Percentiles rank a stretch among this genome's conserved stretches.
Evolutionary conservation across 2,113 vertebrate genomes (phyloP).

Genomic region (Lophotis ruficrista): DNA sequence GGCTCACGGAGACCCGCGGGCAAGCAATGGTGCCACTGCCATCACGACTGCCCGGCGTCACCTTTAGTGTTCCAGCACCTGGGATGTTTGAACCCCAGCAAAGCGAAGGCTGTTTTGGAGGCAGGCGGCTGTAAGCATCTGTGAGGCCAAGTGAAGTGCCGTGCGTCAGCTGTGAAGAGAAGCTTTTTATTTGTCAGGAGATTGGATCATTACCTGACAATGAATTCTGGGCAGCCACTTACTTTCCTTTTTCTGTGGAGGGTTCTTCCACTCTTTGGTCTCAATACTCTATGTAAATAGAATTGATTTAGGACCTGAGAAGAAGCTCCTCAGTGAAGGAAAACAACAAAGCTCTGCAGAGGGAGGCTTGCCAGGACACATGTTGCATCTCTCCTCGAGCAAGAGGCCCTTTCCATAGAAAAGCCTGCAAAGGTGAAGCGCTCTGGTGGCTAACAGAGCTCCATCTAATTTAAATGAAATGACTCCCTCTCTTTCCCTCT

Average conservation of each 20-base stretch:
- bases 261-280: neutral
- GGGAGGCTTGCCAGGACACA: neutral
- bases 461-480: neutral
- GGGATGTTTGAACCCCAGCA: neutral
- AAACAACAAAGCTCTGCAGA: neutral
- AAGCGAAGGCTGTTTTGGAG: neutral
- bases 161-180: neutral
- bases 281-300: conserved; percentile 4
- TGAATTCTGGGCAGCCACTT: neutral
- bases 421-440: neutral
- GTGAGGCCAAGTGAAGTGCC: fast-evolving
- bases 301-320: neutral
- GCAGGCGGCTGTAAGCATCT: neutral
- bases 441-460: neutral
- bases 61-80: fast-evolving
- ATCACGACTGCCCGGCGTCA: fast-evolving
- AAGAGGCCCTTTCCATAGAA: neutral
- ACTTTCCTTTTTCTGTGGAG: neutral
- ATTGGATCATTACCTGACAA: neutral
- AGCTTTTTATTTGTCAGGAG: neutral
- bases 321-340: neutral
- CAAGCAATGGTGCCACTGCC: fast-evolving
- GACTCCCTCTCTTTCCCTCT: neutral
- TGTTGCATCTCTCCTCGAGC: fast-evolving
- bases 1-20: fast-evolving